These are phyloP conservation scores for Plodia interpunctella DNA, from an alignment of 1,140 invertebrate species.

Conservation along the genomic window DNA sequence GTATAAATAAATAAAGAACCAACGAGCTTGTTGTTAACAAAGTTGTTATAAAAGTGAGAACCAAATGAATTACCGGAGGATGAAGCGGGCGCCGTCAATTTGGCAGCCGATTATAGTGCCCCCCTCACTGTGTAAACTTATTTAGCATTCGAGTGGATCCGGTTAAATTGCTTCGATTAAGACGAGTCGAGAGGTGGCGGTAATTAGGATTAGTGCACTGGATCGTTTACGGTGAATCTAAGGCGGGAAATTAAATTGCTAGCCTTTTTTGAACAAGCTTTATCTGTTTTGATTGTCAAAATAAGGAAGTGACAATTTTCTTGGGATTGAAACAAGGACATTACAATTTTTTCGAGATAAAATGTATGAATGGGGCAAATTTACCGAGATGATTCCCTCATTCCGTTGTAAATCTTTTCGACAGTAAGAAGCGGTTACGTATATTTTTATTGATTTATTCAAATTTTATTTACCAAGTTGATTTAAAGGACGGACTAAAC, in stretches of 20 bases:
- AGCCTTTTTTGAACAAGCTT: neutral
- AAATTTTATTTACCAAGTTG: too few species aligned
- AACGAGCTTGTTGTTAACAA: neutral
- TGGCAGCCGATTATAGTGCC: slow-evolving; percentile 15
- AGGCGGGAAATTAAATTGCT: neutral
- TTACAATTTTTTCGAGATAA: too few species aligned
- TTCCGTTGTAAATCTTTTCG: too few species aligned
- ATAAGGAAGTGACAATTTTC: too few species aligned
- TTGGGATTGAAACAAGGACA: too few species aligned
- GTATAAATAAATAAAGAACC: neutral
- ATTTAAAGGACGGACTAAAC: too few species aligned
- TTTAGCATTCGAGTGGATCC: slow-evolving; percentile 31
- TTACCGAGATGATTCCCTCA: too few species aligned
- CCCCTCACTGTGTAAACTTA: slow-evolving; percentile 23
- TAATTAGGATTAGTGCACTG: slow-evolving; percentile 10
- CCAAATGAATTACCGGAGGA: neutral
- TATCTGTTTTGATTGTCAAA: too few species aligned
- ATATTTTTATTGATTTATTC: too few species aligned
- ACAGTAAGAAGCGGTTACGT: too few species aligned
- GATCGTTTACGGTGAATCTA: neutral
- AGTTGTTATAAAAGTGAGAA: neutral
- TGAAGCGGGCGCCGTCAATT: slow-evolving; percentile 1
- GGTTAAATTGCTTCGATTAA: slow-evolving; percentile 32
- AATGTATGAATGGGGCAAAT: too few species aligned
- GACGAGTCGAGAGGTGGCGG: slow-evolving; percentile 10